phyloP scores from a whole-genome alignment of 2,888 invertebrate species.

The Geophilus truncorum region DNA sequence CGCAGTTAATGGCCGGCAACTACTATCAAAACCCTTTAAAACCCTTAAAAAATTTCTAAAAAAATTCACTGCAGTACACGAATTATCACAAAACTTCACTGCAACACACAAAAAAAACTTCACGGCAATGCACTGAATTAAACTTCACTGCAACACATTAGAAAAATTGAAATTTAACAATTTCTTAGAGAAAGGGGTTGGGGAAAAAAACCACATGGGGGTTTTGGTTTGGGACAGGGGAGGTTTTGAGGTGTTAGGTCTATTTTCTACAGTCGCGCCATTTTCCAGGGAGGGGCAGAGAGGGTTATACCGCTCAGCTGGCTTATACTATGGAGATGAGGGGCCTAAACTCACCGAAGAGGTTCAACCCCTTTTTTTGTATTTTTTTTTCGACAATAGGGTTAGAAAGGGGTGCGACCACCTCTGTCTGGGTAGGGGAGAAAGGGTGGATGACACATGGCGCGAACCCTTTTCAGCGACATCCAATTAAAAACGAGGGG shows the following conservation, averaged over 20 bases:
- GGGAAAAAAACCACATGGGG: background rate
- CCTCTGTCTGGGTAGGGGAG: background rate
- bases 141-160: too few relatives aligned
- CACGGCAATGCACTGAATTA: too few relatives aligned
- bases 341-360: background rate
- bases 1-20: background rate
- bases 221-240: background rate
- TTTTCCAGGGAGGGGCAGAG: background rate
- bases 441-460: background rate
- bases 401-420: background rate
- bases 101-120: too few relatives aligned
- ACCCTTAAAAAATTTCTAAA: background rate
- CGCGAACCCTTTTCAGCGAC: background rate
- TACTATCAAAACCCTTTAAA: background rate
- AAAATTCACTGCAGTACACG: too few relatives aligned
- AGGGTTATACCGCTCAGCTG: background rate
- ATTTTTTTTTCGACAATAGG: background rate
- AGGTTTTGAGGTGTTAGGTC: background rate
- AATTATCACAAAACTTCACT: too few relatives aligned
- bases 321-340: background rate
- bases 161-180: background rate
- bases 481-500: background rate
- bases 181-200: background rate
- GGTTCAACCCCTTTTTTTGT: background rate
- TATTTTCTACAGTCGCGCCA: background rate